Percentiles rank a stretch among this genome's conserved stretches.
phyloP scores from a whole-genome alignment of 2,113 vertebrate genomes.

The Condylura cristata region DNA sequence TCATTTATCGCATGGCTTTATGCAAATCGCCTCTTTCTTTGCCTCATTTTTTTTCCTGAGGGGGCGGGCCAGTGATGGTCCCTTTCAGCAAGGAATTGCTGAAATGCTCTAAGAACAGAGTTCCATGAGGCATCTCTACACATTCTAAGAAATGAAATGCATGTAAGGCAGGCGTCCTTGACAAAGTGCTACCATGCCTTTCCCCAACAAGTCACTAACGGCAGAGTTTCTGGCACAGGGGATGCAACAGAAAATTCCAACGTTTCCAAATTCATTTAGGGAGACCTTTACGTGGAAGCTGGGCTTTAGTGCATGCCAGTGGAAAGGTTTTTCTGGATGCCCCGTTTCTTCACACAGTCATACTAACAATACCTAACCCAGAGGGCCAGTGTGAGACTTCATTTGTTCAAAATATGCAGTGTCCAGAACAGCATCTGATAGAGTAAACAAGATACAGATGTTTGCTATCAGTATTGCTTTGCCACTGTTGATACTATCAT shows the following conservation, averaged over 20 bases:
- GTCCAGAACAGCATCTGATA: not conserved
- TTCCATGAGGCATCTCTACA: not conserved
- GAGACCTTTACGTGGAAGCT: not conserved
- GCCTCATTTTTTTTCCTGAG: not conserved
- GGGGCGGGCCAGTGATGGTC: not conserved
- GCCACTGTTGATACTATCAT: not conserved
- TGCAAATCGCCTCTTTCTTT: not conserved
- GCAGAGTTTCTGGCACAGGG: not conserved
- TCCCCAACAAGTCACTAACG: not conserved
- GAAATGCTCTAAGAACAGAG: not conserved
- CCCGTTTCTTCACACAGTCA: not conserved
- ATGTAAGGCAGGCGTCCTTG: not conserved
- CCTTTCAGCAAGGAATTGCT: not conserved
- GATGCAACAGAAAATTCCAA: not conserved
- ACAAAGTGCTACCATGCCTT: not conserved
- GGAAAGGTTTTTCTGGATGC: not conserved
- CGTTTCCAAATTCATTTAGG: not conserved
- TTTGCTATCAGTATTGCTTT: not conserved
- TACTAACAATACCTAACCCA: not conserved
- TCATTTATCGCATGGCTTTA: not conserved
- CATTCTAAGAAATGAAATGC: conserved; percentile 26
- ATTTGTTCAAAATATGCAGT: not conserved
- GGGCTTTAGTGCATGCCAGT: not conserved
- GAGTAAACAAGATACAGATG: not conserved
- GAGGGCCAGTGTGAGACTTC: not conserved